A percentile compares a stretch with the other conserved stretches of the same genome.
Evolutionary conservation across 2,888 invertebrate genomes (phyloP).

Genomic region (Zhuqinia jingwanae): DNA sequence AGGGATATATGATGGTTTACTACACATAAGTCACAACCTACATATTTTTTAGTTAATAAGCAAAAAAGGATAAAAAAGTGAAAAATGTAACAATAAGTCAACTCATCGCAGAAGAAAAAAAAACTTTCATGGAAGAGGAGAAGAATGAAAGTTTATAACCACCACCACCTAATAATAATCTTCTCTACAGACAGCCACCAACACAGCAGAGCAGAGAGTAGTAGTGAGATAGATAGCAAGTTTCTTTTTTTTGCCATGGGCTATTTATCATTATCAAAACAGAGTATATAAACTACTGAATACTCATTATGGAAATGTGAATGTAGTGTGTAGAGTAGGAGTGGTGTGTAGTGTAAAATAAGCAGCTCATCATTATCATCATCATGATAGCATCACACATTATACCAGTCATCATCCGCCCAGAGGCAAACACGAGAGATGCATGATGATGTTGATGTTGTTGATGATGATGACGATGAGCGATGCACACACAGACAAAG

Average conservation of each 20-base stretch:
- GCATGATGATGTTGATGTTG: neutral
- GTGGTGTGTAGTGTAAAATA: neutral
- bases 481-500: constrained; percentile 47
- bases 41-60: no score
- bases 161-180: no score
- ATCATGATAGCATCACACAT: constrained; percentile 12
- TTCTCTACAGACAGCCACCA: no score
- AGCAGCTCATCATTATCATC: neutral
- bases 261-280: constrained; percentile 30
- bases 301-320: neutral
- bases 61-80: neutral
- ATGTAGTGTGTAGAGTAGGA: no score
- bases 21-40: no score
- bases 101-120: neutral
- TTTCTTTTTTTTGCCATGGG: constrained; percentile 39
- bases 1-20: no score
- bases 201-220: no score
- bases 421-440: constrained; percentile 17
- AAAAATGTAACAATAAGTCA: constrained; percentile 9
- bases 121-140: neutral
- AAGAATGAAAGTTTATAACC: neutral
- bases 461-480: neutral
- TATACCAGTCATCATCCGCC: neutral
- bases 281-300: neutral
- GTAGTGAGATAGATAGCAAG: no score